phyloP scores from a whole-genome alignment of 2,797 vertebrate species.

The Tadarida brasiliensis region DNA sequence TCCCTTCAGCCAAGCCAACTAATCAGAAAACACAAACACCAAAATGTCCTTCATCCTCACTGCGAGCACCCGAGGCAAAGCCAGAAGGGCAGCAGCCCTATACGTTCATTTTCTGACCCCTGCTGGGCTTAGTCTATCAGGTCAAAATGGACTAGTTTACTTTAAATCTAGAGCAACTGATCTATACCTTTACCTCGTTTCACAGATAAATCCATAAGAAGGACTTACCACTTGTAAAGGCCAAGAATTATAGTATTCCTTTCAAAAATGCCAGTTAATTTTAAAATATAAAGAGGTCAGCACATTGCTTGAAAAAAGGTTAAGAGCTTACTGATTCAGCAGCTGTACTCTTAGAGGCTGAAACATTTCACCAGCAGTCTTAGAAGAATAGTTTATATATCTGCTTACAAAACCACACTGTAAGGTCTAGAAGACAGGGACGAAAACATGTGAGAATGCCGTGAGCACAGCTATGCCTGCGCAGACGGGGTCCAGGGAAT shows the following conservation, averaged over 20 bases:
- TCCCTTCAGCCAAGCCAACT: constrained; percentile 77
- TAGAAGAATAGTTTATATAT: not conserved
- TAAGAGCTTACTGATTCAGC: constrained; percentile 34
- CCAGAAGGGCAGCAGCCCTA: constrained; percentile 76
- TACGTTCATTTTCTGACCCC: constrained; percentile 73
- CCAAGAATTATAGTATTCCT: constrained; percentile 68
- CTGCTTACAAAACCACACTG: constrained; percentile 43
- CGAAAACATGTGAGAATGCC: not conserved
- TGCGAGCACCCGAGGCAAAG: constrained; percentile 68
- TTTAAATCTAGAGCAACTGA: constrained; percentile 83
- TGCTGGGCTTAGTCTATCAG: constrained; percentile 57
- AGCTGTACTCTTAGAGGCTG: constrained; percentile 23
- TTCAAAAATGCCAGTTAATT: constrained; percentile 82
- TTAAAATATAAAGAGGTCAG: constrained; percentile 77
- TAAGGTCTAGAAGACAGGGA: constrained; percentile 25
- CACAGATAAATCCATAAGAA: constrained; percentile 83
- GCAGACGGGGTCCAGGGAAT: not conserved
- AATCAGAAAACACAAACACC: constrained; percentile 84
- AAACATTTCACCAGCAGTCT: not conserved
- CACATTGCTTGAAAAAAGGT: constrained; percentile 24
- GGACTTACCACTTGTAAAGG: constrained; percentile 77
- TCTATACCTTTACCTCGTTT: constrained; percentile 80
- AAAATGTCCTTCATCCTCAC: constrained; percentile 78
- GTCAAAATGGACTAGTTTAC: constrained; percentile 73
- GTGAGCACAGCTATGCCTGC: not conserved